Conservation (phyloP, 2,888 invertebrate genomes). For the Gandaritis pyraliata region DNA sequence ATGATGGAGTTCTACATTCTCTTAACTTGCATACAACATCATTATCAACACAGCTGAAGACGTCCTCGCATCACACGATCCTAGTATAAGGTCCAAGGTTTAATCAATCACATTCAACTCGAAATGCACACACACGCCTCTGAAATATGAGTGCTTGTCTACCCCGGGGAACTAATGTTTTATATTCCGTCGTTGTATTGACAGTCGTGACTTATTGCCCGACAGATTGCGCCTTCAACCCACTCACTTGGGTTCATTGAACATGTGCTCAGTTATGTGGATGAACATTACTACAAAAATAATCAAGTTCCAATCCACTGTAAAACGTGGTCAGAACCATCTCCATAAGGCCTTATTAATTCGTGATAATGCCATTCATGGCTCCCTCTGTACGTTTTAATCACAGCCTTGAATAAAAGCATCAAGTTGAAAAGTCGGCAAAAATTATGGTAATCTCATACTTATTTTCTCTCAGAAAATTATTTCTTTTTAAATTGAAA, state of each 20-base stretch:
- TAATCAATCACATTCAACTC: slow-evolving; percentile 71
- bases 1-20: too few species aligned
- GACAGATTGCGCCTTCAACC: slow-evolving; percentile 57
- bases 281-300: slow-evolving; percentile 12
- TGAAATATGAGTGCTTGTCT: slow-evolving; percentile 68
- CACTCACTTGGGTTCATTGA: slow-evolving; percentile 35
- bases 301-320: too few species aligned
- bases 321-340: neutral
- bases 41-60: slow-evolving; percentile 1
- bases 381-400: too few species aligned
- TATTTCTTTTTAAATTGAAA: too few species aligned
- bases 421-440: too few species aligned
- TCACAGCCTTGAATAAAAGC: too few species aligned
- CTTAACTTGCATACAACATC: neutral
- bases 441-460: too few species aligned
- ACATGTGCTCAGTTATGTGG: slow-evolving; percentile 39
- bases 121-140: slow-evolving; percentile 69
- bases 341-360: neutral
- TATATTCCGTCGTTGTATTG: slow-evolving; percentile 76
- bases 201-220: slow-evolving; percentile 73
- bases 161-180: slow-evolving; percentile 68
- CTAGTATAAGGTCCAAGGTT: slow-evolving; percentile 60
- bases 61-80: slow-evolving; percentile 28
- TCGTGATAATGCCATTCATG: too few species aligned
- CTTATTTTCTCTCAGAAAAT: too few species aligned